These are phyloP conservation scores for Campylomormyrus tamandua DNA, from an alignment of 2,113 vertebrate species.

Conservation along the genomic window DNA sequence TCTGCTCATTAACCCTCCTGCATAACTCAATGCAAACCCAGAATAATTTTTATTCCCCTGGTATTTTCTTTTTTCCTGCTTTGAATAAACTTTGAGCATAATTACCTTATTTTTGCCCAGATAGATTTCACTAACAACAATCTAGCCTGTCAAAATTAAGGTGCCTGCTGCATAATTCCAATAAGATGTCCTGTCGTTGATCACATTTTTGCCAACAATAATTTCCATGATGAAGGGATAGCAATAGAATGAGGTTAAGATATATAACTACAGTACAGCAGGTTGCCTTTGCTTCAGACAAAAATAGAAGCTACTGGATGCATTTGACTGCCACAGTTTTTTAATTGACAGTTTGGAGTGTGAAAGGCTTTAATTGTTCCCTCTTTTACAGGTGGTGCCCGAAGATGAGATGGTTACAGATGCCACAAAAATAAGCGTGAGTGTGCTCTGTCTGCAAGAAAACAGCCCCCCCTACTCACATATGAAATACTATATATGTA, in stretches of 20 bases:
- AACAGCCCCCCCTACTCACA: background rate
- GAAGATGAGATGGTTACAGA: constrained; percentile 74
- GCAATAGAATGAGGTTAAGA: background rate
- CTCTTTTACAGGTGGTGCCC: constrained; percentile 63
- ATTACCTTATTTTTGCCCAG: constrained; percentile 4
- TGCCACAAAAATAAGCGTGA: constrained; percentile 93
- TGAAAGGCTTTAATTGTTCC: background rate
- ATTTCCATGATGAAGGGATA: background rate
- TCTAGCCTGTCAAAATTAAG: background rate
- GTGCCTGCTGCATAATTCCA: constrained; percentile 1
- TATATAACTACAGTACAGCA: background rate
- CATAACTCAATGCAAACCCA: constrained; percentile 55
- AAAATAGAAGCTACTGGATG: background rate
- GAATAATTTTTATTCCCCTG: constrained; percentile 41
- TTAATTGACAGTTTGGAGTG: background rate
- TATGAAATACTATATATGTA: background rate
- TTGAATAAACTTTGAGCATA: constrained; percentile 6
- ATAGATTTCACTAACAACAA: background rate
- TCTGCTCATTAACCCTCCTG: constrained; percentile 43
- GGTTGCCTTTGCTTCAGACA: background rate
- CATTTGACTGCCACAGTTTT: background rate
- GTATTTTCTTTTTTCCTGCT: background rate
- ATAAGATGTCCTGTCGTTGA: background rate
- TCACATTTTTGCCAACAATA: background rate
- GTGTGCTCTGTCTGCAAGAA: constrained; percentile 44